Conservation (phyloP, 1,140 invertebrate species). For the Nilaparvata lugens region DNA sequence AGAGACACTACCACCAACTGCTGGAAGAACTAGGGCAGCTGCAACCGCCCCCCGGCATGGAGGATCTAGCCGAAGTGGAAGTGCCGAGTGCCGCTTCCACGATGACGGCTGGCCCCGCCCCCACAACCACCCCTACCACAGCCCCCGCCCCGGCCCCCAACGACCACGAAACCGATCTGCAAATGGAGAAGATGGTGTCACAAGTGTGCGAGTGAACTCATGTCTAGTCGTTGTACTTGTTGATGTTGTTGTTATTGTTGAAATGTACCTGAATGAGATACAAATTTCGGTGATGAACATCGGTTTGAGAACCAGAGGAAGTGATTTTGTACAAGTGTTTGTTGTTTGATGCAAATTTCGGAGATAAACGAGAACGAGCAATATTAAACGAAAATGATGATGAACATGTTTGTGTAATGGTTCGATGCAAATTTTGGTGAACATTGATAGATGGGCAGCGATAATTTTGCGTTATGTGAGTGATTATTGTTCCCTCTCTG, state of each 20-base stretch:
- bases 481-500: no score
- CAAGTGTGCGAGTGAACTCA: constrained; percentile 49
- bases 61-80: constrained; percentile 48
- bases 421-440: no score
- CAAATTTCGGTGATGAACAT: neutral
- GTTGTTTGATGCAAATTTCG: neutral
- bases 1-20: constrained; percentile 69
- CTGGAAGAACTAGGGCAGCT: constrained; percentile 71
- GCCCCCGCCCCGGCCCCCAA: constrained; percentile 17
- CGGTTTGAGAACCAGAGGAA: neutral
- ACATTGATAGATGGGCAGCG: no score
- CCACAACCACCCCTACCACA: constrained; percentile 14
- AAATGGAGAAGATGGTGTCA: constrained; percentile 65
- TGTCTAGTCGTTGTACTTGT: neutral
- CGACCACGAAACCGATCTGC: constrained; percentile 44
- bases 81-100: no score
- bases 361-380: no score
- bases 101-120: constrained; percentile 18
- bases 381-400: no score
- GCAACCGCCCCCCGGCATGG: constrained; percentile 59
- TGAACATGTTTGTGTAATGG: no score
- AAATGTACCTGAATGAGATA: neutral
- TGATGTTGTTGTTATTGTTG: neutral
- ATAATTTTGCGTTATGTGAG: no score
- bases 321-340: neutral